These are phyloP conservation scores for Globia sparganii DNA, from an alignment of 2,888 invertebrate species.

Conservation along the genomic window DNA sequence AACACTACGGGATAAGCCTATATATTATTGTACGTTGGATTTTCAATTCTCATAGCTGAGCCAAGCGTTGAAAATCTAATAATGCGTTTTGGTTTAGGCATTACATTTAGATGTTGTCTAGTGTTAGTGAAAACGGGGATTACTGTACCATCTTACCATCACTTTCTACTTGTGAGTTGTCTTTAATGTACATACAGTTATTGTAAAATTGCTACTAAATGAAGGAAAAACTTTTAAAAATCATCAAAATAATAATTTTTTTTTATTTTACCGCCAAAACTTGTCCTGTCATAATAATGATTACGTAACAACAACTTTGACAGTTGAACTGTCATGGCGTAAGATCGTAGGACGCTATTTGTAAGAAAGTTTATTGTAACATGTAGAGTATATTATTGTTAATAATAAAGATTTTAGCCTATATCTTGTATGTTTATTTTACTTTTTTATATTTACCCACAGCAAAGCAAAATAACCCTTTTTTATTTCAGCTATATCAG, in stretches of 20 bases:
- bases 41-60: not conserved
- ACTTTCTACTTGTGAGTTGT: no score
- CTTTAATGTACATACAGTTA: not conserved
- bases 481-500: no score
- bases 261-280: constrained; percentile 46
- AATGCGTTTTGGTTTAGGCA: not conserved
- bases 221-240: not conserved
- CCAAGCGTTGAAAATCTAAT: not conserved
- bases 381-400: constrained; percentile 90
- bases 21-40: not conserved
- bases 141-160: not conserved
- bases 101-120: not conserved
- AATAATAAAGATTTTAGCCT: constrained; percentile 90
- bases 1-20: no score
- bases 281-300: constrained; percentile 34
- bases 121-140: not conserved
- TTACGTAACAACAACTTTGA: constrained; percentile 44
- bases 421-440: constrained; percentile 77
- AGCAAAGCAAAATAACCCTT: not conserved
- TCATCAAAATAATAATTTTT: not conserved
- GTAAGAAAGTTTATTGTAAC: constrained; percentile 86
- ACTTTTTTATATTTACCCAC: not conserved
- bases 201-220: constrained; percentile 13
- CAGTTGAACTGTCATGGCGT: constrained; percentile 70
- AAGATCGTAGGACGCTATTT: constrained; percentile 74